Evolutionary conservation across 2,888 invertebrate genomes (phyloP), one percentile per base, ranked within the genome.

Genomic region (Neuroscelio doddi): DNA sequence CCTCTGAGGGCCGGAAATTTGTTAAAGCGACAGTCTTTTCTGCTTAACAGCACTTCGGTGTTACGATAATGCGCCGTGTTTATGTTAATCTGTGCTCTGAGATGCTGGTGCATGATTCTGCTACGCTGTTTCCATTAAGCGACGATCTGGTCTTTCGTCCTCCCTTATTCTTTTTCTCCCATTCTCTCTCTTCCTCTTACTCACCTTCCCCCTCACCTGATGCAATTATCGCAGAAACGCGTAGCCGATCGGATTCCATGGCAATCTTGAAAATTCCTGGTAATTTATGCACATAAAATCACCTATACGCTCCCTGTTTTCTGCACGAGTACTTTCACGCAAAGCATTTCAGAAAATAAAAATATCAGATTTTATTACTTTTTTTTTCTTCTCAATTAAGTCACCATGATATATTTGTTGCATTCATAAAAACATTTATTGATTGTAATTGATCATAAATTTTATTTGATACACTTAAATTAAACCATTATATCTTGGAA

Each of bases 21-120:
- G n/a, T n/a, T n/a, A n/a, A n/a, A n/a, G n/a, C n/a, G n/a, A n/a
- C n/a, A n/a, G n/a, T 66, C 64, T 57, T 52, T 59, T 57, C 52
- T 65, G 69, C 69, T 73, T 70, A 76, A 73, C 73, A 72, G 71
- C 76, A 69, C 69, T 70, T 72, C 64, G 65, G 72, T 71, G 70
- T 75, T 70, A 72, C 73, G 73, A 75, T 75, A 77, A 74, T 77
- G 72, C 71, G 66, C 64, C 73, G 74, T 75, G 75, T 75, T 75
- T 75, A 76, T 76, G 75, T 74, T 75, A 74, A 76, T 75, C 67
- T 69, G 61, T 62, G 57, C 69, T 65, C 65, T 64, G 63, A 41
- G 68, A 66, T 68, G 61, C 64, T 58, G 65, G 69, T 61, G 63
- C 69, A 64, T 67, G 59, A 66, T 68, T 61, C 64, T 59, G 69